Conservation (phyloP, 1,140 invertebrate genomes). For the Mercenaria mercenaria region DNA sequence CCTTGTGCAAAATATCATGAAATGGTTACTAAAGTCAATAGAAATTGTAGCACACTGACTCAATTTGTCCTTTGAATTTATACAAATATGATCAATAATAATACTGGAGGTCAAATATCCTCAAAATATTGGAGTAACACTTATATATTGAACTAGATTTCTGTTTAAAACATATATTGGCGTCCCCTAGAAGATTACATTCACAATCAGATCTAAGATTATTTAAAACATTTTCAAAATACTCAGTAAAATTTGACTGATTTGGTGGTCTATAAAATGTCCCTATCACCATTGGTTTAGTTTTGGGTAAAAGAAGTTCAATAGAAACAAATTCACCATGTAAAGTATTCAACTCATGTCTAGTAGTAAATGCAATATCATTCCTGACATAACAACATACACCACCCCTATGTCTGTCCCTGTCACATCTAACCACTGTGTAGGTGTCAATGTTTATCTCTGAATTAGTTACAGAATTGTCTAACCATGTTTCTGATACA, state of each 20-base stretch:
- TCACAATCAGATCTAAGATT: constrained; percentile 8
- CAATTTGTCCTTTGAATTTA: not conserved
- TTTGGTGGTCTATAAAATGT: constrained; percentile 6
- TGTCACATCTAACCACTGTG: not conserved
- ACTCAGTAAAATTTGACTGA: not conserved
- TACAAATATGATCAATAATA: constrained; percentile 7
- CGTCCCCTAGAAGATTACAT: not conserved
- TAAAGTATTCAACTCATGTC: constrained; percentile 21
- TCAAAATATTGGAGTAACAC: not conserved
- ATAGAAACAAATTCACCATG: not conserved
- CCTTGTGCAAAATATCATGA: not conserved
- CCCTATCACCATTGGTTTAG: not conserved
- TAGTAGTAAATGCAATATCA: constrained; percentile 2
- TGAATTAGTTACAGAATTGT: not conserved
- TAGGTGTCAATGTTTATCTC: constrained; percentile 11
- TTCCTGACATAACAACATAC: constrained; percentile 30
- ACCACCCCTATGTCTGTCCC: not conserved
- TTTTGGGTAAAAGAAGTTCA: constrained; percentile 33
- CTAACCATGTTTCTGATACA: not conserved
- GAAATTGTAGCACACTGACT: not conserved
- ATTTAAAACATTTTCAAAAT: not conserved
- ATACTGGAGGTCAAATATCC: not conserved
- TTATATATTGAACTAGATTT: constrained; percentile 1
- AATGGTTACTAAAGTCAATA: constrained; percentile 1
- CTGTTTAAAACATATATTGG: constrained; percentile 22